These are phyloP conservation scores for Dromiciops gliroides DNA, from an alignment of 2,113 vertebrate species.

Conservation along the genomic window DNA sequence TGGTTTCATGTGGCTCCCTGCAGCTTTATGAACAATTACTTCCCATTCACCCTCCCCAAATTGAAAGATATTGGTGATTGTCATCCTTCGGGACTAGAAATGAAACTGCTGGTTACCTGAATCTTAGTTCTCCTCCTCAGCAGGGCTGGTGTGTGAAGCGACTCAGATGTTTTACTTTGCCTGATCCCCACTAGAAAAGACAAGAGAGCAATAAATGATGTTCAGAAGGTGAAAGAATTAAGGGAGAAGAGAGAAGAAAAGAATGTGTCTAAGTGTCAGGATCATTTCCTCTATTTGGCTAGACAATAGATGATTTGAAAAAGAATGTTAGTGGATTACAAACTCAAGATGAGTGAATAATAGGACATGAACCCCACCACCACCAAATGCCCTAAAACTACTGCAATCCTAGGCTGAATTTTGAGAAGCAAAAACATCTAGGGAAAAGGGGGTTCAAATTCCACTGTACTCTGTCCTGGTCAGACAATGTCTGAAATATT, in stretches of 20 bases:
- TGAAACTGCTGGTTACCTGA: background rate
- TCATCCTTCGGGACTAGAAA: slow-evolving; percentile 38
- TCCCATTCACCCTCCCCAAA: background rate
- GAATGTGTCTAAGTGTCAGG: background rate
- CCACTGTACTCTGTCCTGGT: background rate
- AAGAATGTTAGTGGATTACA: background rate
- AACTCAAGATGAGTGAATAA: background rate
- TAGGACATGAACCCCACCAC: background rate
- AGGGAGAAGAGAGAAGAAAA: background rate
- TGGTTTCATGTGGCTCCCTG: slow-evolving; percentile 52
- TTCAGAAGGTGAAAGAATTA: background rate
- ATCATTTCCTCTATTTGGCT: background rate
- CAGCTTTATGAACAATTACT: slow-evolving; percentile 43
- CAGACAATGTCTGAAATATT: background rate
- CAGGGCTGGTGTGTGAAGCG: background rate
- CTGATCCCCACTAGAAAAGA: background rate
- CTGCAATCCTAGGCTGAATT: background rate
- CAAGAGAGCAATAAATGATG: background rate
- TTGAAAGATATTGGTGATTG: background rate
- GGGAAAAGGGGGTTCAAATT: background rate
- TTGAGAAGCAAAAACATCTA: background rate
- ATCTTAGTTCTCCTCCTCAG: background rate
- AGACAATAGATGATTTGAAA: background rate
- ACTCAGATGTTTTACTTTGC: slow-evolving; percentile 4
- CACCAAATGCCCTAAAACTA: background rate